Base-by-base conservation (phyloP, 2,797 vertebrate species). In the Typhlichthys subterraneus region DNA sequence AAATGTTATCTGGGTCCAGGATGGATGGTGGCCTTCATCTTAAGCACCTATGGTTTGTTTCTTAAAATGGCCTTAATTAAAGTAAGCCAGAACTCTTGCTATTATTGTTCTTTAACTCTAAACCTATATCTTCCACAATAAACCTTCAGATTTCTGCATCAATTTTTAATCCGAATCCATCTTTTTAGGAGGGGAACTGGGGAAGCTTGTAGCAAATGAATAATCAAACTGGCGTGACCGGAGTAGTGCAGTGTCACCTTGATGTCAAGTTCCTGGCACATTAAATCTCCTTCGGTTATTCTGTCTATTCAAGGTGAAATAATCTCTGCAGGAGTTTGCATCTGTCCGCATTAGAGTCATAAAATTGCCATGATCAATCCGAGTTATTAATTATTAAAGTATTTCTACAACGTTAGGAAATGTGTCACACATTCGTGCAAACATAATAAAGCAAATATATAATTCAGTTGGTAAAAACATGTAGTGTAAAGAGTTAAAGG, bases 81-180 rank as follows among this genome's bases (percentile, higher is more conserved):
- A 38, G 65, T 5, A 72, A 69, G 33, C 33, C 33, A 6, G 8
- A 69, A 57, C 56, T n/a, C 57, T 66, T 79, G 62, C 65, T 38
- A 3, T 12, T 64, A 68, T 85, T 87, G 80, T 76, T 86, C 75
- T 83, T 82, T 81, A 59, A 70, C 53, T 69, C 69, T 73, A 83
- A 84, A 87, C 60, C 49, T 33, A 80, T 56, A 80, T 56, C 67
- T 77, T 88, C 82, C 85, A 79, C 77, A 90, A 87, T 87, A 88
- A 92, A 91, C 61, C 76, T 73, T 79, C 75, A 76, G 81, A 87
- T 86, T 83, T 84, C 83, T 81, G 76, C 67, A 65, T 81, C 73
- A 69, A 76, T 65, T 86, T 88, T 88, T 76, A 86, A 82, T 87
- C 74, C 87, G 79, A 79, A 29, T 29, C 23, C 4, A 29, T 29